phyloP scores from a whole-genome alignment of 2,113 vertebrate species.

The Tragelaphus buxtoni region DNA sequence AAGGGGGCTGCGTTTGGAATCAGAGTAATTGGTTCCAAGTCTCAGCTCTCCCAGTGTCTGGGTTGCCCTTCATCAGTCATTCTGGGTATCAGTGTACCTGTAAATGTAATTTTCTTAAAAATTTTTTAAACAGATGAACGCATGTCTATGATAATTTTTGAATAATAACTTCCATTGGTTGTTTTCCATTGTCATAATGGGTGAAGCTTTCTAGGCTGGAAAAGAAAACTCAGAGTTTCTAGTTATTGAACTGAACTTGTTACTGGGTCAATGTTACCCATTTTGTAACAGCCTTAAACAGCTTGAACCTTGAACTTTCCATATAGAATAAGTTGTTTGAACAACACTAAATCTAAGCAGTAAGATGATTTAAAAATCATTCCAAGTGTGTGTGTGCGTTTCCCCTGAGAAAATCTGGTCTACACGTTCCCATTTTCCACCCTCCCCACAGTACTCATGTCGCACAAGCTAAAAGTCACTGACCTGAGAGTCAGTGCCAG shows the following conservation, averaged over 20 bases:
- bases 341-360: neutral
- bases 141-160: neutral
- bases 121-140: neutral
- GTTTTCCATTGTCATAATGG: neutral
- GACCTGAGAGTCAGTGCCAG: neutral
- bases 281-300: neutral
- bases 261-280: neutral
- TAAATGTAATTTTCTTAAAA: neutral
- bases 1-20: neutral
- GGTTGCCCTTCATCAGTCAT: neutral
- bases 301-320: neutral
- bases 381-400: neutral
- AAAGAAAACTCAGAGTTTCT: neutral
- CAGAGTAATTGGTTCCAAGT: neutral
- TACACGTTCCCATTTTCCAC: neutral
- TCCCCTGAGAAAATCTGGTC: neutral
- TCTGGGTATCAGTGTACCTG: neutral
- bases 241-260: neutral
- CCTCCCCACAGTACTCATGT: rapidly evolving
- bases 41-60: neutral
- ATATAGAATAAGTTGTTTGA: neutral
- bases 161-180: neutral
- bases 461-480: too few relatives aligned
- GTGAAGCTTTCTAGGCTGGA: neutral
- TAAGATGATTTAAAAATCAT: neutral